Evolutionary conservation across 2,888 invertebrate genomes (phyloP).

Genomic region (Epinotia ramella): DNA sequence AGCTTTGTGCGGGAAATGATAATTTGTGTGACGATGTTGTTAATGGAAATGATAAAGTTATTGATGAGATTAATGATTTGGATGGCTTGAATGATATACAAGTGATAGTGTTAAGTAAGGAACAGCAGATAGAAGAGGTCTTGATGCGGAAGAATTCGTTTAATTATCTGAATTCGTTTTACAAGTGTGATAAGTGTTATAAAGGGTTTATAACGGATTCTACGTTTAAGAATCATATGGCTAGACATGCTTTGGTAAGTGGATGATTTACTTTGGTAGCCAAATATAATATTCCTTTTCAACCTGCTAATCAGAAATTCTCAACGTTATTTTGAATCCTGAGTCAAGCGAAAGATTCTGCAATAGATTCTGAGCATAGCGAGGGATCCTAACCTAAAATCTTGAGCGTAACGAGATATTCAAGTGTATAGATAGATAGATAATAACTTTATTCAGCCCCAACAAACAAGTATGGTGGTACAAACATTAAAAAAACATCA

Average conservation of each 20-base stretch:
- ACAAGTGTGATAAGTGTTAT: conserved; percentile 70
- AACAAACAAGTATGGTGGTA: too few species aligned
- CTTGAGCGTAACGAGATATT: too few species aligned
- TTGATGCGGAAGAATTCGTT: conserved; percentile 57
- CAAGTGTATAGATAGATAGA: too few species aligned
- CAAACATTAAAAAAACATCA: too few species aligned
- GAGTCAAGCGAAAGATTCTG: too few species aligned
- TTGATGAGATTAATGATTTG: conserved; percentile 33
- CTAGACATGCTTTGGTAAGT: conserved; percentile 68
- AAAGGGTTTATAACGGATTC: conserved; percentile 71
- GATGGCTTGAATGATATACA: conserved; percentile 55
- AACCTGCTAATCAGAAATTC: too few species aligned
- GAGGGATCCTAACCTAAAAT: too few species aligned
- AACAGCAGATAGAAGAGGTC: conserved; percentile 68
- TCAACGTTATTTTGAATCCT: too few species aligned
- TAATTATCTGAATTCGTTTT: conserved; percentile 68
- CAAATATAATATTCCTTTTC: too few species aligned
- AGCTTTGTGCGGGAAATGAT: neutral
- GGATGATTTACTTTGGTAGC: too few species aligned
- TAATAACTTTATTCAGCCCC: too few species aligned
- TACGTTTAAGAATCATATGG: conserved; percentile 72
- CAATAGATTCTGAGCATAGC: too few species aligned
- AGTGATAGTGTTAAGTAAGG: conserved; percentile 59
- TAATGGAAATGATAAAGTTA: conserved; percentile 43
- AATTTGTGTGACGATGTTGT: neutral